Conservation (phyloP, 2,797 vertebrate species). For the Pelochelys cantorii region DNA sequence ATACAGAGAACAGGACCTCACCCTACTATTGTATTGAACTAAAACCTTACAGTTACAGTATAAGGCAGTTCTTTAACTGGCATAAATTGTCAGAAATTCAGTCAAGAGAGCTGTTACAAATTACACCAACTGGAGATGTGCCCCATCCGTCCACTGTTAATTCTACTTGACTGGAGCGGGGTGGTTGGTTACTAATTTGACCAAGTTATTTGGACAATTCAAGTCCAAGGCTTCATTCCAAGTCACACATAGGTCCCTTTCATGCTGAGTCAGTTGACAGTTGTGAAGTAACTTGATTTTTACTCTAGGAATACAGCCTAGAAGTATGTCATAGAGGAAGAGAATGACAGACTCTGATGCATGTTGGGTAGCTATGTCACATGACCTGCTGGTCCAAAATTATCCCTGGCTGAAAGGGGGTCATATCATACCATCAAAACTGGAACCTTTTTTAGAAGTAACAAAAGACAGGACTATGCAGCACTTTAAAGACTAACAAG, state of each 20-base stretch:
- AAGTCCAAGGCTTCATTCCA: background rate
- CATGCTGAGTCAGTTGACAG: background rate
- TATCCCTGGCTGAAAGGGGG: background rate
- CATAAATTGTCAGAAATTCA: background rate
- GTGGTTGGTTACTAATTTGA: background rate
- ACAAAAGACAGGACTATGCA: too few relatives aligned
- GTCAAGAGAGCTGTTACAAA: background rate
- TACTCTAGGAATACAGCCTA: background rate
- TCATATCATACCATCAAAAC: background rate
- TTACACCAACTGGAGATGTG: background rate
- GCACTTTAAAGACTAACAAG: too few relatives aligned
- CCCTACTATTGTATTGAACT: background rate
- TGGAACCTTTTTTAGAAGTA: background rate
- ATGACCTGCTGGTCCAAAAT: background rate
- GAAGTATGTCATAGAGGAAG: background rate
- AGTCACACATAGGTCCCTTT: rapidly evolving
- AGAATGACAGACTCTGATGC: background rate
- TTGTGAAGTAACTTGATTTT: background rate
- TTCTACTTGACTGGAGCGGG: background rate
- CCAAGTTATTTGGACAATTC: background rate
- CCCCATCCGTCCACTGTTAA: background rate
- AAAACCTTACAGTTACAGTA: background rate
- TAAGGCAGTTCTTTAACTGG: background rate
- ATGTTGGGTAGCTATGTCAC: background rate
- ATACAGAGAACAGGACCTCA: background rate